Percentiles rank a stretch among this genome's conserved stretches.
These are phyloP conservation scores for Trachurus trachurus DNA, from an alignment of 2,797 vertebrate genomes.

Conservation along the genomic window DNA sequence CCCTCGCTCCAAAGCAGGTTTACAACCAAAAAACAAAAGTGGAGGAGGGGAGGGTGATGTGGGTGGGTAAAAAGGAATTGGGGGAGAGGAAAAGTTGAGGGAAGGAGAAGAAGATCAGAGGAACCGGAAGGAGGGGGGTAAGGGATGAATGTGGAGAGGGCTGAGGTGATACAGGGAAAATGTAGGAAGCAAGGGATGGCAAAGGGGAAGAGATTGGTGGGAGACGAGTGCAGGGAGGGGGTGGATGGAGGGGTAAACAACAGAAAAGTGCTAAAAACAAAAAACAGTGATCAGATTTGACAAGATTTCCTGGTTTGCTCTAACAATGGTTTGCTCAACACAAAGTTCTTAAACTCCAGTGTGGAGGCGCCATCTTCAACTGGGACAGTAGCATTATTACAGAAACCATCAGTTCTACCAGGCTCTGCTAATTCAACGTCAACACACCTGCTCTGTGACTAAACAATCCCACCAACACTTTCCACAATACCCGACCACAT, in stretches of 20 bases:
- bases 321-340: not conserved
- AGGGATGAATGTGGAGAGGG: not conserved
- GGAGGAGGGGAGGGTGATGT: constrained; percentile 11
- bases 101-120: constrained; percentile 17
- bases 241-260: not conserved
- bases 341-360: not conserved
- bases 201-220: not conserved
- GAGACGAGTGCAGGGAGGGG: not conserved
- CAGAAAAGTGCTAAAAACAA: not conserved
- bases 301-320: not conserved
- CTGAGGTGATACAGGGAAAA: constrained; percentile 11
- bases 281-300: not conserved
- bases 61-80: not conserved
- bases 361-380: no score
- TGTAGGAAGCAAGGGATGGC: not conserved
- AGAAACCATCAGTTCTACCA: not conserved
- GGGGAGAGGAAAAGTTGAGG: constrained; percentile 1
- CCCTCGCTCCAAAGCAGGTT: constrained; percentile 11
- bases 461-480: no score
- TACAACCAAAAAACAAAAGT: constrained; percentile 3
- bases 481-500: no score
- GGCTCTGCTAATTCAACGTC: not conserved
- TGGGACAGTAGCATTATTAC: not conserved
- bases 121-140: constrained; percentile 6
- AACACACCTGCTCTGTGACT: no score